Conservation (phyloP, 2,797 vertebrate species). For the Antennarius maculatus region DNA sequence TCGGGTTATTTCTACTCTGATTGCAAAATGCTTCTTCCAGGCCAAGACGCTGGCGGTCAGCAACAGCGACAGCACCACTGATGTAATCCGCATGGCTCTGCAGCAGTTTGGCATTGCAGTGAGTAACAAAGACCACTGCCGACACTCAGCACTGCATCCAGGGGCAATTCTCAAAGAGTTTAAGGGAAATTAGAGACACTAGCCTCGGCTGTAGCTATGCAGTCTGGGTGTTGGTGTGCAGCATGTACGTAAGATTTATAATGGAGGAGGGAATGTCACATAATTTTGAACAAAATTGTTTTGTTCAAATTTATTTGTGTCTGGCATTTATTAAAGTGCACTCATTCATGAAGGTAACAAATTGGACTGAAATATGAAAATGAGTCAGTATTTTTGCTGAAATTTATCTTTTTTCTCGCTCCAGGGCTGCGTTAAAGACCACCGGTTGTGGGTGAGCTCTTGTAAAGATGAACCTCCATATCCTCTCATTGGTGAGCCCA, state of each 20-base stretch:
- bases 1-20: constrained; percentile 18
- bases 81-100: constrained; percentile 89
- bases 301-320: no score
- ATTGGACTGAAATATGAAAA: no score
- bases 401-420: background rate
- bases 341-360: no score
- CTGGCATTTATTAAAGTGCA: no score
- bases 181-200: background rate
- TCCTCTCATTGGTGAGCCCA: constrained; percentile 92
- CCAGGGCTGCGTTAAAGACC: constrained; percentile 90
- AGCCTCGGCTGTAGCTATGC: background rate
- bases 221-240: background rate
- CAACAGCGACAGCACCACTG: constrained; percentile 88
- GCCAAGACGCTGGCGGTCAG: constrained; percentile 91
- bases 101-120: constrained; percentile 92
- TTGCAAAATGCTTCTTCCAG: constrained; percentile 70
- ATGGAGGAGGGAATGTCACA: no score
- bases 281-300: no score
- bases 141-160: background rate
- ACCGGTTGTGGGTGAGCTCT: constrained; percentile 94
- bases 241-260: no score
- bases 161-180: background rate
- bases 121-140: constrained; percentile 59
- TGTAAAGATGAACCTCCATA: constrained; percentile 93
- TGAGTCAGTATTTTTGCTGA: background rate